Conservation (phyloP, 2,113 vertebrate genomes). For the Zosterops lateralis region DNA sequence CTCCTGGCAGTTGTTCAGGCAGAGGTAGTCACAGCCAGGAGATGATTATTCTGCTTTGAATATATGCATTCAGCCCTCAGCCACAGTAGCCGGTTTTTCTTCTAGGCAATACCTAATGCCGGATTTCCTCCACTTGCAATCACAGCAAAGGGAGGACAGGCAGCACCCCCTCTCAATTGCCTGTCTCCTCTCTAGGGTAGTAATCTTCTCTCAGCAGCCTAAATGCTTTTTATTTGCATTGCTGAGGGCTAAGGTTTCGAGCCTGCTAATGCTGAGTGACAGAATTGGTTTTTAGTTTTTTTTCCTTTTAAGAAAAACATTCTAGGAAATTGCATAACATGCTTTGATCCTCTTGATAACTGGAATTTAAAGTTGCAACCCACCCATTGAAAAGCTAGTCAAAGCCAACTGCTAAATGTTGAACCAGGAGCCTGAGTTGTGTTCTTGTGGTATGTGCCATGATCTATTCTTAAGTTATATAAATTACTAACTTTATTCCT, state of each 20-base stretch:
- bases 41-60: background rate
- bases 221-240: conserved; percentile 20
- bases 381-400: background rate
- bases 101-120: background rate
- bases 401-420: background rate
- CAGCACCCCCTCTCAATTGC: background rate
- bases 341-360: conserved; percentile 21
- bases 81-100: background rate
- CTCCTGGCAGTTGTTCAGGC: background rate
- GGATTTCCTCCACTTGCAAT: background rate
- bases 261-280: conserved; percentile 41
- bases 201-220: background rate
- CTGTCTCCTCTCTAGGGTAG: background rate
- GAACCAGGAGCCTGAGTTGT: background rate
- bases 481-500: background rate
- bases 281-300: conserved; percentile 32
- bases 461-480: background rate
- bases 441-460: background rate
- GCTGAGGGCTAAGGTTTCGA: conserved; percentile 1
- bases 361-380: conserved; percentile 27
- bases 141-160: background rate
- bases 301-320: conserved; percentile 35
- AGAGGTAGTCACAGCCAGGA: background rate
- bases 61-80: background rate
- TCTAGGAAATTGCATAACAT: conserved; percentile 38